Evolutionary conservation across 2,888 invertebrate genomes (phyloP).

Genomic region (Phytoseiulus persimilis): DNA sequence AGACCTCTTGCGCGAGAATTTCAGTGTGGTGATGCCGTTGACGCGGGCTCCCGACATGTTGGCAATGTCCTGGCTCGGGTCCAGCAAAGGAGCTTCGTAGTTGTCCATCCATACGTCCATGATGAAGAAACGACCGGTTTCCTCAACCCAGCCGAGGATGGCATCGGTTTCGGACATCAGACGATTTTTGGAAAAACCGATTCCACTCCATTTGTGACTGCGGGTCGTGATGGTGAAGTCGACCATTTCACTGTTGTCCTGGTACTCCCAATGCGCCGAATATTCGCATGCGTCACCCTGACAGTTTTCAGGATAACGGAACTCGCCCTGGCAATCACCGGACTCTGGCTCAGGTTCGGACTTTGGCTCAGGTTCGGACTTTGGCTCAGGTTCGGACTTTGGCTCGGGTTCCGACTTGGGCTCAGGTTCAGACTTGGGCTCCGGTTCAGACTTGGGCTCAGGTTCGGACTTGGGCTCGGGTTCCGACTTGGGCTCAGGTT

Average conservation of each 20-base stretch:
- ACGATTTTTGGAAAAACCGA: slow-evolving; percentile 65
- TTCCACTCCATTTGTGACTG: slow-evolving; percentile 77
- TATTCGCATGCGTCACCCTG: slow-evolving; percentile 66
- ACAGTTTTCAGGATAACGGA: slow-evolving; percentile 66
- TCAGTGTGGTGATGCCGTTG: slow-evolving; percentile 68
- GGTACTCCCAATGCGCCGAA: slow-evolving; percentile 69
- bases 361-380: slow-evolving; percentile 50
- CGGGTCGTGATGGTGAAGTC: slow-evolving; percentile 69
- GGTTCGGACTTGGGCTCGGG: slow-evolving; percentile 28
- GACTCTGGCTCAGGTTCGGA: not conserved
- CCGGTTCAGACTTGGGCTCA: slow-evolving; percentile 48
- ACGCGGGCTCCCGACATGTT: slow-evolving; percentile 62
- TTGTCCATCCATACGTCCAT: slow-evolving; percentile 77
- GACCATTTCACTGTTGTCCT: slow-evolving; percentile 62
- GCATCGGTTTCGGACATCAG: slow-evolving; percentile 83
- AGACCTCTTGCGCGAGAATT: slow-evolving; percentile 67
- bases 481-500: slow-evolving; percentile 51
- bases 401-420: slow-evolving; percentile 48
- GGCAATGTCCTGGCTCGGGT: slow-evolving; percentile 60
- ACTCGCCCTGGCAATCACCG: slow-evolving; percentile 56
- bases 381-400: slow-evolving; percentile 50
- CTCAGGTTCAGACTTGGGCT: slow-evolving; percentile 49
- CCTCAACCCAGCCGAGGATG: slow-evolving; percentile 77
- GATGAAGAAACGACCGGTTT: slow-evolving; percentile 66
- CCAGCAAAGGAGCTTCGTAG: slow-evolving; percentile 56